Evolutionary conservation across 1,140 invertebrate species (phyloP).

Genomic region (Heliconius congener): DNA sequence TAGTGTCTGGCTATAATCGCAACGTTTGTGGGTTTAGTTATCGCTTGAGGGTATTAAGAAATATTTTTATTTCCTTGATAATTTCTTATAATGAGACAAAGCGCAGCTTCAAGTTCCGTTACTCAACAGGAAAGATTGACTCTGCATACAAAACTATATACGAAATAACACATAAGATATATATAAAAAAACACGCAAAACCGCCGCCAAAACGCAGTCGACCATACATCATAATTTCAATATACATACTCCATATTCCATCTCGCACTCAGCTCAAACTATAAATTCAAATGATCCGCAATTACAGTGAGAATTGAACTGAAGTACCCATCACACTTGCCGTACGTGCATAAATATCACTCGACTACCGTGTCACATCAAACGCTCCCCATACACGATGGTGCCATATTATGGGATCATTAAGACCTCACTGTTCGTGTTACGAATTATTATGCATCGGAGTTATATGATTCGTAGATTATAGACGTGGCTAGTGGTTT

Average conservation of each 20-base stretch:
- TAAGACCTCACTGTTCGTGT: constrained; percentile 25
- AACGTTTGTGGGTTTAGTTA: too few relatives aligned
- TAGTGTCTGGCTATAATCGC: too few relatives aligned
- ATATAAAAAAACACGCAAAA: not conserved
- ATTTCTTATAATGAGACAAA: too few relatives aligned
- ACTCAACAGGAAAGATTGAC: too few relatives aligned
- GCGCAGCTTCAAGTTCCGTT: too few relatives aligned
- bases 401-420: constrained; percentile 33
- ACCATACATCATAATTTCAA: constrained; percentile 10
- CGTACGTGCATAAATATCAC: constrained; percentile 28
- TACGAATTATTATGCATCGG: constrained; percentile 12
- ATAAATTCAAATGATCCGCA: constrained; percentile 31
- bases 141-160: not conserved
- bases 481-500: not conserved
- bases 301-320: constrained; percentile 33
- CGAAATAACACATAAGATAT: not conserved
- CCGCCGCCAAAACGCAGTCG: not conserved
- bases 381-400: constrained; percentile 19
- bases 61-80: too few relatives aligned
- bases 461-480: not conserved
- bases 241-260: constrained; percentile 13
- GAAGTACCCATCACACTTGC: constrained; percentile 33
- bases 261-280: constrained; percentile 19
- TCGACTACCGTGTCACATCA: constrained; percentile 16
- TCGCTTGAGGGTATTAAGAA: too few relatives aligned